These are phyloP conservation scores for Cataglyphis hispanica DNA, from an alignment of 1,140 invertebrate species.

Conservation along the genomic window DNA sequence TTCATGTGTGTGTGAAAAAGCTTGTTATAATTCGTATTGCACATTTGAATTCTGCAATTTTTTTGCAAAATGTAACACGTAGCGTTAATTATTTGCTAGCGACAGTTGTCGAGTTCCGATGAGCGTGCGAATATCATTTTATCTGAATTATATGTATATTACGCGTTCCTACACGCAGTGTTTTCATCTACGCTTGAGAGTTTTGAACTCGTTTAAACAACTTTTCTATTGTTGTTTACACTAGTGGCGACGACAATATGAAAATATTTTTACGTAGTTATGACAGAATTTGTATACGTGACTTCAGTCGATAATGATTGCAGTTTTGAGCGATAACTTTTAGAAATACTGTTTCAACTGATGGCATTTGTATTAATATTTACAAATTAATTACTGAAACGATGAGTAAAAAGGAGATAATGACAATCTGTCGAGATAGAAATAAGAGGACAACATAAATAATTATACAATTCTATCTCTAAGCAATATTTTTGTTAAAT, in stretches of 20 bases:
- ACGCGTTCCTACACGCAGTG: neutral
- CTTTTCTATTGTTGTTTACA: constrained; percentile 30
- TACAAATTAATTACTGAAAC: neutral
- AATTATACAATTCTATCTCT: no score
- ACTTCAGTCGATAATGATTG: constrained; percentile 8
- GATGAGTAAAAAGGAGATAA: neutral
- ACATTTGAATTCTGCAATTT: constrained; percentile 11
- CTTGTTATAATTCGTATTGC: neutral
- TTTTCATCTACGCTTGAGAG: neutral
- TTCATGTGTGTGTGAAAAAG: neutral
- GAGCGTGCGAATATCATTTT: constrained; percentile 4
- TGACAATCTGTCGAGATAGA: neutral
- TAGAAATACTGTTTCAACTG: neutral
- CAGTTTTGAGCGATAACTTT: neutral
- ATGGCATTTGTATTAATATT: neutral
- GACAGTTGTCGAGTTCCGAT: constrained; percentile 31
- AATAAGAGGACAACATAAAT: neutral
- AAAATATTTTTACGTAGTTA: constrained; percentile 40
- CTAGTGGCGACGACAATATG: neutral
- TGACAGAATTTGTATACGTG: neutral
- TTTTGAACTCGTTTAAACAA: constrained; percentile 44
- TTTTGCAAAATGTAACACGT: neutral
- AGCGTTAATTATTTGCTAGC: constrained; percentile 42
- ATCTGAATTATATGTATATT: neutral
- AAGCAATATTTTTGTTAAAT: no score